Evolutionary conservation across 2,797 vertebrate genomes (phyloP).

Genomic region (Psittacula derbiana): DNA sequence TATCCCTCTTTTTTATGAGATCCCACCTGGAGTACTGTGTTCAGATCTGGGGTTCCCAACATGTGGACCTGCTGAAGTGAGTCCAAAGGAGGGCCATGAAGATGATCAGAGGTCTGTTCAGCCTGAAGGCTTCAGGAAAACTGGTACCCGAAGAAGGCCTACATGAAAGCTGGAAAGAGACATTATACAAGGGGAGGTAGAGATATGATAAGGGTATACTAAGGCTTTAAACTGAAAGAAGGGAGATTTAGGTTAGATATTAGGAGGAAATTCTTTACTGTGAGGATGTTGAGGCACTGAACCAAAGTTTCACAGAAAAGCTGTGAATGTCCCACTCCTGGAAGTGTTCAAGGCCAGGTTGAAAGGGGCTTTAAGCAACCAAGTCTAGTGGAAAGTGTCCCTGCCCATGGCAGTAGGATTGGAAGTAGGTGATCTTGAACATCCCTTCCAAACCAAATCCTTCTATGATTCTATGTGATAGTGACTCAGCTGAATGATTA

Average conservation of each 20-base stretch:
- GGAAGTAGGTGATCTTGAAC: not conserved
- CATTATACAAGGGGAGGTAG: fast-evolving
- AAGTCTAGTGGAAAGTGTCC: not conserved
- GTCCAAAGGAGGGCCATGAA: not conserved
- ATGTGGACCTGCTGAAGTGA: fast-evolving
- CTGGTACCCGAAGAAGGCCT: no score
- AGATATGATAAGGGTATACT: not conserved
- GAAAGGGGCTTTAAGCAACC: not conserved
- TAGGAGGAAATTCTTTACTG: not conserved
- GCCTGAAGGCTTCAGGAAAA: not conserved
- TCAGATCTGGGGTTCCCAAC: not conserved
- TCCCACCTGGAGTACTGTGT: not conserved
- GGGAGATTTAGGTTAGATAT: not conserved
- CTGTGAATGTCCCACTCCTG: not conserved
- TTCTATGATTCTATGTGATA: not conserved
- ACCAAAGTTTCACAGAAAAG: not conserved
- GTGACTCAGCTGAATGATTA: not conserved
- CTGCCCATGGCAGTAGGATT: not conserved
- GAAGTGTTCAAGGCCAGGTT: not conserved
- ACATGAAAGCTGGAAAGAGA: not conserved
- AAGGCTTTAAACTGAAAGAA: not conserved
- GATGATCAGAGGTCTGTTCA: not conserved
- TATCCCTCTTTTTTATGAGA: not conserved
- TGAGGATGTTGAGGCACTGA: not conserved
- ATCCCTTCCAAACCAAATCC: not conserved